These are phyloP conservation scores for Mus caroli DNA, from an alignment of 2,797 vertebrate genomes.

Conservation along the genomic window DNA sequence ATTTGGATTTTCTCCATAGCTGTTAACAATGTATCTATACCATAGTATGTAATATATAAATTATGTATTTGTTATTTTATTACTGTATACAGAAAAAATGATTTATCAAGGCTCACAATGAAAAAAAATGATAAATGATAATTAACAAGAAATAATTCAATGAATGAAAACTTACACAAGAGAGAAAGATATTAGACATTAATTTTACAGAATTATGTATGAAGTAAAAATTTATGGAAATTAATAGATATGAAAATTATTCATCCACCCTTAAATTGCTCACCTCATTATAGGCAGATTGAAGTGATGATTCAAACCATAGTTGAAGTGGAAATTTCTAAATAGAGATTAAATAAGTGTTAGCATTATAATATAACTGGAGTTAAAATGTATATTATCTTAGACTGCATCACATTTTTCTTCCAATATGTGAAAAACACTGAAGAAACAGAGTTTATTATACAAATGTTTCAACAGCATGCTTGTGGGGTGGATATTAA, in stretches of 20 bases:
- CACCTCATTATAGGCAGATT: neutral
- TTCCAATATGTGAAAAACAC: neutral
- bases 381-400: too few species aligned
- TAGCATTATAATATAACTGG: neutral
- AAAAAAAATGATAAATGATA: neutral
- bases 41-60: neutral
- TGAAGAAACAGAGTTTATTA: neutral
- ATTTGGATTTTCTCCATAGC: neutral
- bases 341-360: neutral
- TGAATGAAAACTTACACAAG: neutral
- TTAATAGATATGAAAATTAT: slow-evolving; percentile 21
- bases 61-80: neutral
- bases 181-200: neutral
- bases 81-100: neutral
- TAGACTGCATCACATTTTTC: neutral
- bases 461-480: neutral
- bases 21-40: neutral
- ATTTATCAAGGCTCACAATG: neutral
- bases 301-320: neutral
- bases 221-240: slow-evolving; percentile 43
- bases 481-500: neutral
- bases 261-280: slow-evolving; percentile 6
- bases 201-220: neutral
- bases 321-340: neutral
- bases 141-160: neutral